These are phyloP conservation scores for Sebastes fasciatus DNA, from an alignment of 2,113 vertebrate genomes.

Conservation along the genomic window DNA sequence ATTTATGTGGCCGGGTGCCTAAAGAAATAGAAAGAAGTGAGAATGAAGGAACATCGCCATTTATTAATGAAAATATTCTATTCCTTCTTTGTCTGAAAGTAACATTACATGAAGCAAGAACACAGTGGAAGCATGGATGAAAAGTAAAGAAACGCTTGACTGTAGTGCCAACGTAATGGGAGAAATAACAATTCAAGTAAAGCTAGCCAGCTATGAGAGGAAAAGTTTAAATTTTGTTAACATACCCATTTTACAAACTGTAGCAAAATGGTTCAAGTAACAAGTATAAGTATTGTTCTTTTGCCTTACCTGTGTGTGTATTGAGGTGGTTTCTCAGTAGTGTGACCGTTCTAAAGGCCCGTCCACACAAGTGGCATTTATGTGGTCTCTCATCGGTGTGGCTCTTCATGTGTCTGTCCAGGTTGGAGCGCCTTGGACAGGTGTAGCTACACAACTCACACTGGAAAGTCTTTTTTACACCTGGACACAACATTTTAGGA, in stretches of 20 bases:
- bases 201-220: not conserved
- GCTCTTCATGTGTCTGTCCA: conserved; percentile 99
- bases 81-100: not conserved
- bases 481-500: conserved; percentile 70
- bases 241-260: not conserved
- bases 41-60: not conserved
- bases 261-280: not conserved
- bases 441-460: conserved; percentile 99
- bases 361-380: conserved; percentile 98
- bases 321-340: conserved; percentile 98
- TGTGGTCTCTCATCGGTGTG: conserved; percentile 99
- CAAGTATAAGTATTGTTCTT: not conserved
- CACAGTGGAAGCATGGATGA: not conserved
- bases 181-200: not conserved
- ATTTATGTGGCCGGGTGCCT: conserved; percentile 99
- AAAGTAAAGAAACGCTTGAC: not conserved
- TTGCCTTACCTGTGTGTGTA: conserved; percentile 93
- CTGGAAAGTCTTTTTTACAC: conserved; percentile 99
- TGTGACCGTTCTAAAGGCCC: conserved; percentile 97
- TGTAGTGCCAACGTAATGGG: not conserved
- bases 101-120: not conserved
- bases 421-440: conserved; percentile 95
- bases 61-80: not conserved
- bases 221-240: not conserved
- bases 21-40: conserved; percentile 11